Conservation (phyloP, 1,140 invertebrate genomes). For the Ooceraea biroi region DNA sequence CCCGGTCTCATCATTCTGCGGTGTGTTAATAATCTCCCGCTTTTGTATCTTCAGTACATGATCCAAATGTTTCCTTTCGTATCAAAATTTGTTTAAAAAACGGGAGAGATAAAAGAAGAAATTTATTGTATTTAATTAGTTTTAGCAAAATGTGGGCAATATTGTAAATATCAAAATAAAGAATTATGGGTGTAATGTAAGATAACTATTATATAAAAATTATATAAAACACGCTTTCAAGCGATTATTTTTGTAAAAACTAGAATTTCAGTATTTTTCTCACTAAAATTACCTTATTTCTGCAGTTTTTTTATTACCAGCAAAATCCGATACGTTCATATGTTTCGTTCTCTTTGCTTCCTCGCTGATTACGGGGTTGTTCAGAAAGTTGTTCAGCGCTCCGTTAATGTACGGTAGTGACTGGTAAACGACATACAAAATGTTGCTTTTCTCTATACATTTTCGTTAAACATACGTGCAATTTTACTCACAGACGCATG, state of each 20-base stretch:
- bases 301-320: slow-evolving; percentile 81
- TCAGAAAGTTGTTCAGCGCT: slow-evolving; percentile 88
- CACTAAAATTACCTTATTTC: slow-evolving; percentile 74
- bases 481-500: slow-evolving; percentile 73
- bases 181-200: not conserved
- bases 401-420: slow-evolving; percentile 88
- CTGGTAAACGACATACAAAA: slow-evolving; percentile 76
- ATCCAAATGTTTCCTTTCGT: slow-evolving; percentile 76
- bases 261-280: slow-evolving; percentile 14
- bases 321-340: slow-evolving; percentile 82
- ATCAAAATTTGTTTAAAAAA: slow-evolving; percentile 6
- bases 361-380: slow-evolving; percentile 86
- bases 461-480: not conserved
- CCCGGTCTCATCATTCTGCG: slow-evolving; percentile 71
- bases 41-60: slow-evolving; percentile 77
- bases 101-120: slow-evolving; percentile 19
- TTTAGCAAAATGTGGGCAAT: slow-evolving; percentile 9
- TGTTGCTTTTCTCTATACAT: not conserved
- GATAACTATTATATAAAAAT: not conserved
- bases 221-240: not conserved
- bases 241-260: slow-evolving; percentile 10
- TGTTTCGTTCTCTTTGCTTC: slow-evolving; percentile 86
- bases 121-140: not conserved
- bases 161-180: slow-evolving; percentile 5
- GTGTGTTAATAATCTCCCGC: slow-evolving; percentile 69